These are phyloP conservation scores for Gallinago jamesoni DNA, from an alignment of 2,113 vertebrate genomes.

Conservation along the genomic window DNA sequence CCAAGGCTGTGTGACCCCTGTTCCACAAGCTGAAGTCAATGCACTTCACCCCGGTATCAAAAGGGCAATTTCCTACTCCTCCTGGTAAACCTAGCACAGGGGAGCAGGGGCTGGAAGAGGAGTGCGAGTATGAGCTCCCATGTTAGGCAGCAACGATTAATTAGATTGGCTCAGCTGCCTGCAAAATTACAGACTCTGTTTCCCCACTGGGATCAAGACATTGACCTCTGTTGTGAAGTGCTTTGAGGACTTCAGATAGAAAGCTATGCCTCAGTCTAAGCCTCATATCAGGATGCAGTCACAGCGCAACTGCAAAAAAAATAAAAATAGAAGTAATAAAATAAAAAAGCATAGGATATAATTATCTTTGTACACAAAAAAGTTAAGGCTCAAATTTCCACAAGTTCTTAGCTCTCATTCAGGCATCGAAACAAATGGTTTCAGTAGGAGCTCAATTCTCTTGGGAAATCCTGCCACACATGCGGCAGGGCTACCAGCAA, in stretches of 20 bases:
- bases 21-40: not conserved
- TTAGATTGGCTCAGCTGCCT: not conserved
- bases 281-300: not conserved
- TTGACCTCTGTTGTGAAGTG: not conserved
- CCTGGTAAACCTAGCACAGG: not conserved
- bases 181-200: not conserved
- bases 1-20: accelerated
- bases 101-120: not conserved
- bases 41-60: accelerated
- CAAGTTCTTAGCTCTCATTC: not conserved
- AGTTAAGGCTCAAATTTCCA: not conserved
- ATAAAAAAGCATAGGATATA: not conserved
- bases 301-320: not conserved
- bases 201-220: not conserved
- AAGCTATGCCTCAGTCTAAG: not conserved
- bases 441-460: not conserved
- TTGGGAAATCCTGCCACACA: not conserved
- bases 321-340: not conserved
- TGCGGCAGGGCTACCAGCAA: not conserved
- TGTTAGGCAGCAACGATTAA: not conserved
- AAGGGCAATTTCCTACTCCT: not conserved
- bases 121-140: not conserved
- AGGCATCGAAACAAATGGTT: not conserved
- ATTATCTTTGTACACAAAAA: not conserved
- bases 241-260: not conserved